Base-by-base conservation (phyloP, 2,113 vertebrate species). In the Podiceps cristatus region DNA sequence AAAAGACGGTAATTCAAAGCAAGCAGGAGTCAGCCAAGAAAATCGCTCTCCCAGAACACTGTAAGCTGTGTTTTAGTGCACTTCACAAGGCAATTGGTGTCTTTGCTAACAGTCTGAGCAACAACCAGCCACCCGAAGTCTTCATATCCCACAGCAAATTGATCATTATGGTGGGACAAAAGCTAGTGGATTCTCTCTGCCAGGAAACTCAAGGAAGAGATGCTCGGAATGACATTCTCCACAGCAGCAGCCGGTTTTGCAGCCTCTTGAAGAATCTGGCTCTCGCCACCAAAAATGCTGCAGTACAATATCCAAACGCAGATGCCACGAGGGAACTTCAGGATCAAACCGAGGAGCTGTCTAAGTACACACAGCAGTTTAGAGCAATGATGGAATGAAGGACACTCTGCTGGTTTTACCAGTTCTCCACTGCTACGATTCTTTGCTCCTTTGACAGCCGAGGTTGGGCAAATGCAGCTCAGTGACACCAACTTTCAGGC, bases 141-240 rank as follows among this genome's bases (percentile, higher is more conserved):
- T 99, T 99, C 94, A 99, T 99, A 93, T 98, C 98, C 4, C 98
- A 99, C 91, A 99, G 99, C 96, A 99, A 99, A 73, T 98, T 99
- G 96, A 98, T 99, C 92, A 99, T 99, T 96, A 99, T 98, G 98
- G 98, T 99, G 18, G 99, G 99, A 4, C 99, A 99, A 96, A 99
- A 98, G 96, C 96, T 99, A 95, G 99, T 99, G 96, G 98, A 99
- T 97, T 97, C 97, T 0, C 97, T 99, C 73, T 99, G 98, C 96
- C 97, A 94, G 81, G 99, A 99, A 88, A 98, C 98, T 3, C 99
- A 99, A n/a, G 94, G 95, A 6, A 94, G 92, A 28, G 92, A 98
- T 1, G 64, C 86, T 9, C 96, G 98, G 23, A 98, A 98, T 0
- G 98, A 98, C 52, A 37, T 99, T 62, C 98, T 99, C 37, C 95